phyloP scores from a whole-genome alignment of 30 jellyfish, hydroid and myxozoan species.

The Nemopilema nomurai region DNA sequence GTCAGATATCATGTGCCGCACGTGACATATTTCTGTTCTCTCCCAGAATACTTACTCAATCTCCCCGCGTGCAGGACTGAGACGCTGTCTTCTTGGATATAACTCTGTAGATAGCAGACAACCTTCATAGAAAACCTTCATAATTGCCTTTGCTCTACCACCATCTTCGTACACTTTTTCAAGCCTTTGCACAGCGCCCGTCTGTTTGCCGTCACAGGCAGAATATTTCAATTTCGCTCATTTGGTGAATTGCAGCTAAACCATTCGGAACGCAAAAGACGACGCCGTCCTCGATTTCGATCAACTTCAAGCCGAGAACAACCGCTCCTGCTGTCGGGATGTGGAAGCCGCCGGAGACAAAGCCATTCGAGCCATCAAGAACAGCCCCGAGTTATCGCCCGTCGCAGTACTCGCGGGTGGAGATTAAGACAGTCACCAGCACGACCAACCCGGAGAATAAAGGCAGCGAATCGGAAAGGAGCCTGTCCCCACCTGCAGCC shows the following conservation, averaged over 20 bases:
- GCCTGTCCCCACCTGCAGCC: conserved; percentile 39
- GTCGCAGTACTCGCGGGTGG: conserved; percentile 16
- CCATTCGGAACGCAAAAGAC: conserved; percentile 72
- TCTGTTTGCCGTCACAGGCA: too few relatives aligned
- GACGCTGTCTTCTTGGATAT: too few relatives aligned
- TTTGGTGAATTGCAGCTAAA: conserved; percentile 30
- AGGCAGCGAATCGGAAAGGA: conserved; percentile 12
- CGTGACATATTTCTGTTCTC: too few relatives aligned
- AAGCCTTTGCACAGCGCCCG: too few relatives aligned
- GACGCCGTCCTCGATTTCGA: conserved; percentile 49
- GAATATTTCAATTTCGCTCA: background rate
- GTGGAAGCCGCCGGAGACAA: conserved; percentile 50
- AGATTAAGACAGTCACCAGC: conserved; percentile 5
- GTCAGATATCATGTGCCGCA: too few relatives aligned
- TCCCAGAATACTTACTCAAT: too few relatives aligned
- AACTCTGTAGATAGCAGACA: too few relatives aligned
- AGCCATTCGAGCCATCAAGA: conserved; percentile 39
- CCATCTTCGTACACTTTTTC: too few relatives aligned
- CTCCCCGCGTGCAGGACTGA: too few relatives aligned
- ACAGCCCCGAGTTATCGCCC: conserved; percentile 18
- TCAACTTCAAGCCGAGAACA: conserved; percentile 57
- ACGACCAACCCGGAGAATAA: conserved; percentile 17
- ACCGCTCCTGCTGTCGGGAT: conserved; percentile 21
- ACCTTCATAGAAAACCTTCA: too few relatives aligned
- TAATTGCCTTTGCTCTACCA: too few relatives aligned